These are phyloP conservation scores for Gracilinanus agilis DNA, from an alignment of 2,113 vertebrate species.

Conservation along the genomic window DNA sequence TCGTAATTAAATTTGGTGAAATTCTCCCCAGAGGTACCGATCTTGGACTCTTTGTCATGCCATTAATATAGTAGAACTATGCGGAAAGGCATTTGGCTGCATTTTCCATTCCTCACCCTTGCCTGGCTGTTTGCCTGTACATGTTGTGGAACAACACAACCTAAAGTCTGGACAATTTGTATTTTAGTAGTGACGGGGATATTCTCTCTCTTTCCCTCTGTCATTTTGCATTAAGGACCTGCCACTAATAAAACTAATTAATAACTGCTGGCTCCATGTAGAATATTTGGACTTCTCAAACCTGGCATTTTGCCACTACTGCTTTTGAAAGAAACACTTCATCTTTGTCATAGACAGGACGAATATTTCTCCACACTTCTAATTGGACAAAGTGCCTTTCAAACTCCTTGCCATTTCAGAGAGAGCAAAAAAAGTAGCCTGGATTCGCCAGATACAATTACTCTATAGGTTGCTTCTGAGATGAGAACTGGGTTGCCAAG, in stretches of 20 bases:
- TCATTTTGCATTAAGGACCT: constrained; percentile 91
- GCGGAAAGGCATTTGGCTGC: constrained; percentile 81
- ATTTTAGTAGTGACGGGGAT: constrained; percentile 85
- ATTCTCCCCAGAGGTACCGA: constrained; percentile 78
- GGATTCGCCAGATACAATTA: constrained; percentile 73
- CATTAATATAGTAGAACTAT: constrained; percentile 82
- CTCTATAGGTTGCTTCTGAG: constrained; percentile 6
- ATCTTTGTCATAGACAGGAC: constrained; percentile 94
- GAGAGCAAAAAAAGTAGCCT: constrained; percentile 85
- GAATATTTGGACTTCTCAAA: constrained; percentile 87
- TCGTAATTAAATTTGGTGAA: constrained; percentile 81
- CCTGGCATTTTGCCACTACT: constrained; percentile 88
- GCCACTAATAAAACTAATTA: constrained; percentile 95
- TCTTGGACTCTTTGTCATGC: constrained; percentile 77
- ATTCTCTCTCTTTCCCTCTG: constrained; percentile 85
- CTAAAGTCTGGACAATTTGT: constrained; percentile 86
- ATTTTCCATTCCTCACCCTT: constrained; percentile 75
- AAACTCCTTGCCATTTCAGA: constrained; percentile 88
- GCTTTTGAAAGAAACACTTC: constrained; percentile 94
- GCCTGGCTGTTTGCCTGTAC: constrained; percentile 80
- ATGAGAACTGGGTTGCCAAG: neutral
- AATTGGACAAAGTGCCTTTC: constrained; percentile 97
- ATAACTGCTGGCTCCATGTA: constrained; percentile 90
- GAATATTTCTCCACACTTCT: constrained; percentile 93
- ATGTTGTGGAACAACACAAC: constrained; percentile 82